phyloP scores from a whole-genome alignment of 2,113 vertebrate species.

The Noturus placidus region DNA sequence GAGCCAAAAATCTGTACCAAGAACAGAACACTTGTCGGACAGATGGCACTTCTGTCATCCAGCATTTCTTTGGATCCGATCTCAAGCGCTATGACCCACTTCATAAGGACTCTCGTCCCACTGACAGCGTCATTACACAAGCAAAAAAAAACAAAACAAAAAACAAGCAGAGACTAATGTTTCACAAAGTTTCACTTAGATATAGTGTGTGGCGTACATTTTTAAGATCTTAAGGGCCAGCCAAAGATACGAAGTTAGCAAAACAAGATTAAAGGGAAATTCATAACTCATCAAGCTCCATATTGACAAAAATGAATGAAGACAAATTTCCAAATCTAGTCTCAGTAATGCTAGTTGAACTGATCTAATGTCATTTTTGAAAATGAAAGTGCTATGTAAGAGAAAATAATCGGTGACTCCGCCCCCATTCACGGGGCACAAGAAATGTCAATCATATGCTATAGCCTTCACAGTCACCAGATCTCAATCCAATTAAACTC shows the following conservation, averaged over 20 bases:
- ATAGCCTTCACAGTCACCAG: background rate
- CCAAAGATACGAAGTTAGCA: background rate
- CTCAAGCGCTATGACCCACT: constrained; percentile 8
- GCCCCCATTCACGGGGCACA: background rate
- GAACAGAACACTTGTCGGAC: constrained; percentile 42
- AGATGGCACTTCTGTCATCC: constrained; percentile 38
- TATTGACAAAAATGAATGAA: background rate
- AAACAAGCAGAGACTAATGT: background rate
- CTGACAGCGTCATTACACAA: constrained; percentile 10
- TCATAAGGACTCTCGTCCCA: constrained; percentile 19
- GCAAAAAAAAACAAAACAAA: background rate
- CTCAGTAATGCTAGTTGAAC: background rate
- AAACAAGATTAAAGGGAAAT: background rate
- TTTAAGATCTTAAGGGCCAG: background rate
- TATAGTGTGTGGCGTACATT: background rate
- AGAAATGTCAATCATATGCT: background rate
- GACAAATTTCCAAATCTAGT: background rate
- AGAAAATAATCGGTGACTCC: background rate
- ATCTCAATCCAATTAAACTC: background rate
- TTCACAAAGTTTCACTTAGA: background rate
- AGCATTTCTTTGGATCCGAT: constrained; percentile 22
- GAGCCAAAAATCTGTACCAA: constrained; percentile 34
- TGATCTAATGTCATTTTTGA: background rate
- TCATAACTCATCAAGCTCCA: background rate
- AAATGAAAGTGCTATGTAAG: background rate